These are phyloP conservation scores for Drosophila tani DNA, from an alignment of 1,140 invertebrate species.

Conservation along the genomic window DNA sequence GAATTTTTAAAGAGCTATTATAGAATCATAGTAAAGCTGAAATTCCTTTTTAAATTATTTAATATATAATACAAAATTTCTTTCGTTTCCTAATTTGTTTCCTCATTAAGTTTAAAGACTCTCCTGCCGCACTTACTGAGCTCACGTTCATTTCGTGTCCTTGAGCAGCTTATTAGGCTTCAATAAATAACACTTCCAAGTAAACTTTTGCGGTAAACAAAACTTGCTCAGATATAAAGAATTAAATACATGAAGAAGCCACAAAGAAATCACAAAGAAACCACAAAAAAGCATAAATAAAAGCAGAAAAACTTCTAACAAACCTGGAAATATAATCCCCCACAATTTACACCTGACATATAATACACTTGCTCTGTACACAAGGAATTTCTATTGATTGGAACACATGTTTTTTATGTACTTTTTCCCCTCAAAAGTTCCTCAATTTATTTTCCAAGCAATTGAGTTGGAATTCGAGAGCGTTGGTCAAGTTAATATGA, in stretches of 20 bases:
- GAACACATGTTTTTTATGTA: constrained; percentile 26
- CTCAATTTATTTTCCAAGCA: constrained; percentile 35
- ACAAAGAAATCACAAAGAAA: background rate
- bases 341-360: constrained; percentile 10
- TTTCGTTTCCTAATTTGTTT: background rate
- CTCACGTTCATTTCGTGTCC: background rate
- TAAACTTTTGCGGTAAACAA: constrained; percentile 8
- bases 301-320: background rate
- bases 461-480: constrained; percentile 31
- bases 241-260: background rate
- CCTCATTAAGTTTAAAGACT: background rate
- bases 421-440: constrained; percentile 16
- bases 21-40: background rate
- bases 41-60: background rate
- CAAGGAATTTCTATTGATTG: constrained; percentile 16
- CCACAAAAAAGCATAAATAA: background rate
- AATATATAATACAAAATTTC: too few relatives aligned
- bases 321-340: constrained; percentile 15
- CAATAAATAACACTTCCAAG: background rate
- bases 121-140: background rate
- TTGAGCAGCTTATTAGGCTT: background rate
- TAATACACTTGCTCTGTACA: constrained; percentile 5
- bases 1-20: too few relatives aligned
- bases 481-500: constrained; percentile 36
- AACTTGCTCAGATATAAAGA: background rate